phyloP scores from a whole-genome alignment of 2,888 invertebrate genomes.

The Drosophila subsilvestris region DNA sequence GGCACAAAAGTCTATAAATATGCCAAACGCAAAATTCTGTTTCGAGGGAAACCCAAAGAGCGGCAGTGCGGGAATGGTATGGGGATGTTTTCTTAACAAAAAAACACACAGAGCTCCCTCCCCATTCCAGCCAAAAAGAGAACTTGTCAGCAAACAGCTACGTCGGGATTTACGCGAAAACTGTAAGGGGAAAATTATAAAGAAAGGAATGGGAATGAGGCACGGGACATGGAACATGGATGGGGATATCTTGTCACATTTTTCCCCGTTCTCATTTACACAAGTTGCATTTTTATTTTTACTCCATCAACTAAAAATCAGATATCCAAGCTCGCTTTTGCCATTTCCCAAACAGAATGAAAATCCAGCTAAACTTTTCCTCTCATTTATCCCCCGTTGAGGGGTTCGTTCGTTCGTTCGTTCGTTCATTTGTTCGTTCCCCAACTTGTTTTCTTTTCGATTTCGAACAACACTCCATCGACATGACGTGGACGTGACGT shows the following conservation, averaged over 20 bases:
- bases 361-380: not conserved
- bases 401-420: no score
- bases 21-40: conserved; percentile 12
- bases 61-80: conserved; percentile 5
- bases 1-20: conserved; percentile 32
- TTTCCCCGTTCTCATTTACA: conserved; percentile 8
- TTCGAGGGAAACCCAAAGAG: not conserved
- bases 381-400: no score
- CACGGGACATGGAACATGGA: no score
- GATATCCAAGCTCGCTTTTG: not conserved
- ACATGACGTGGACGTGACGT: conserved; percentile 11
- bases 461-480: conserved; percentile 26
- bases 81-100: conserved; percentile 40
- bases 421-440: conserved; percentile 1
- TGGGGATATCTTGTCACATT: conserved; percentile 29
- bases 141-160: conserved; percentile 27
- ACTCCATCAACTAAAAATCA: no score
- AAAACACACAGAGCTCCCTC: not conserved
- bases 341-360: not conserved
- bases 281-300: conserved; percentile 25
- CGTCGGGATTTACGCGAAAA: conserved; percentile 12
- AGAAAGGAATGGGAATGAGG: conserved; percentile 25
- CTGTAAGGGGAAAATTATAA: not conserved
- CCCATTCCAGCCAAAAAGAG: conserved; percentile 1
- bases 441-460: conserved; percentile 2